Conservation (phyloP, 2,888 invertebrate species). For the Limnephilus auricula region DNA sequence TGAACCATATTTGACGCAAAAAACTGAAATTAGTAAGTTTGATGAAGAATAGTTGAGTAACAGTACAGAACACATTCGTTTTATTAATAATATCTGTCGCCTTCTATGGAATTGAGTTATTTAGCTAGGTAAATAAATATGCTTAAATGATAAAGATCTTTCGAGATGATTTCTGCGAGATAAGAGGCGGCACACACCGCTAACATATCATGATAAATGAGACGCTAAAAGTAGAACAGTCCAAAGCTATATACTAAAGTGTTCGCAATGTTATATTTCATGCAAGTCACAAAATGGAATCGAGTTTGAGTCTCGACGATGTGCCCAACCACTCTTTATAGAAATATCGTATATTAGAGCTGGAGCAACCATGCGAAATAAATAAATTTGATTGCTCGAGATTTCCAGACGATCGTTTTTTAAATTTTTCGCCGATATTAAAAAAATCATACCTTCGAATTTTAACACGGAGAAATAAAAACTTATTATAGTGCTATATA, state of each 20-base stretch:
- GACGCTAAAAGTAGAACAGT: neutral
- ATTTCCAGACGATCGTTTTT: too few relatives aligned
- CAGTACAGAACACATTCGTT: too few relatives aligned
- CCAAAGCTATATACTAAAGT: neutral
- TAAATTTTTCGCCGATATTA: too few relatives aligned
- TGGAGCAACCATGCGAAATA: too few relatives aligned
- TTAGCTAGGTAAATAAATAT: neutral
- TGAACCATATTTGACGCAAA: too few relatives aligned
- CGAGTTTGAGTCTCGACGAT: neutral
- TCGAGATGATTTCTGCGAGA: neutral
- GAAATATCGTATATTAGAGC: too few relatives aligned
- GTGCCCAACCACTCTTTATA: neutral
- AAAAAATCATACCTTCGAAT: too few relatives aligned
- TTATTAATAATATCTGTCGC: neutral
- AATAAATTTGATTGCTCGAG: too few relatives aligned
- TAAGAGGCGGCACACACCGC: neutral
- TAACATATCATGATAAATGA: neutral
- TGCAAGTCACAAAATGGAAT: neutral
- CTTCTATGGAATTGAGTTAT: neutral
- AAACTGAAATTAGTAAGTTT: too few relatives aligned
- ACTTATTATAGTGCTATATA: too few relatives aligned
- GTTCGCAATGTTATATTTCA: neutral
- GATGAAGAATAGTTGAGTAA: too few relatives aligned
- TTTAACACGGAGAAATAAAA: too few relatives aligned
- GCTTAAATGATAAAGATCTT: neutral